Base-by-base conservation (phyloP, 2,888 invertebrate species). In the Cenopis cana region DNA sequence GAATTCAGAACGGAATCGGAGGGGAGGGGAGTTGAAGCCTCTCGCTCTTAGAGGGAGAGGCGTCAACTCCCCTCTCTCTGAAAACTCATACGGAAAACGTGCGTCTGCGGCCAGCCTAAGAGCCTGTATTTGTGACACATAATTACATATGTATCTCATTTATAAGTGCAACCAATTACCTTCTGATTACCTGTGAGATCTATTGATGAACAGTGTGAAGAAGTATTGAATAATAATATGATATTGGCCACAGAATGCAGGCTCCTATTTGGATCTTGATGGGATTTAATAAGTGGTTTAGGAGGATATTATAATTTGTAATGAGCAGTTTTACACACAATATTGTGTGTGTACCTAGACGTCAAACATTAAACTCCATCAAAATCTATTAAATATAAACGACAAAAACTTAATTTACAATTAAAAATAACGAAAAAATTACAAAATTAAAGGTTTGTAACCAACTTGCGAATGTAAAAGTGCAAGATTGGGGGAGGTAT, bases 401-500 rank as follows among this genome's bases (percentile, higher is more conserved):
- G 8, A 24, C 41, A 41, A 38, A 24, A n/a, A 17, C 50, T n/a
- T 20, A 52, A 12, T 55, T 36, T n/a, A 56, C 36, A 60, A 49
- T 14, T 14, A 61, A 36, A 46, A 9, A 49, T 49, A 8, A 55
- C 14, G 14, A 61, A 71, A 38, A 24, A 18, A 33, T 56, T 8
- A 50, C 38, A 20, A 54, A 50, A 57, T 18, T 4, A 46, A 10
- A 36, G 38, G 50, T 50, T 54, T 52, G 59, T 54, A 46, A 56
- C 50, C 29, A 68, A 54, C 17, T 60, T 50, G 36, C 62, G 38
- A 65, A 46, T 59, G 54, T 46, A 65, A 67, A 36, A 38, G 71
- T 67, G 71, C 71, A 55, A 38, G 41, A 41, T 69, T 52, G 17
- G 64, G 24, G 38, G 57, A 41, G 54, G 57, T 20, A 49, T n/a